Evolutionary conservation across 2,113 vertebrate species (phyloP).

Genomic region (Oncorhynchus tshawytscha): DNA sequence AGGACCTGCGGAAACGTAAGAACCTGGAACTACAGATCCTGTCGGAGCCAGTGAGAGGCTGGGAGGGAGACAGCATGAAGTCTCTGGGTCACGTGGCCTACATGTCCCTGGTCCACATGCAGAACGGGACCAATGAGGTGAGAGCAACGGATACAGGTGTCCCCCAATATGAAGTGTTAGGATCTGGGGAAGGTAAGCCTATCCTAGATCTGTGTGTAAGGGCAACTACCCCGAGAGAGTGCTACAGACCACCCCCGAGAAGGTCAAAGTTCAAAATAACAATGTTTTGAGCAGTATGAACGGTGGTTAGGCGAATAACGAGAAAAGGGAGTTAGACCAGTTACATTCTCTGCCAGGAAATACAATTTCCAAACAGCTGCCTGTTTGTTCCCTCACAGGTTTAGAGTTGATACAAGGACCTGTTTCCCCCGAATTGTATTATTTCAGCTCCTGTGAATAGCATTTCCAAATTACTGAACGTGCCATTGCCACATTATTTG

Average conservation of each 20-base stretch:
- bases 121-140: slow-evolving; percentile 85
- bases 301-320: no score
- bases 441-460: no score
- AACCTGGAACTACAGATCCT: slow-evolving; percentile 95
- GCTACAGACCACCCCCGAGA: neutral
- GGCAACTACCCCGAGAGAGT: neutral
- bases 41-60: slow-evolving; percentile 89
- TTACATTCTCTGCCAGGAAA: neutral
- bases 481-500: neutral
- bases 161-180: neutral
- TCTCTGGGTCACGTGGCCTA: slow-evolving; percentile 86
- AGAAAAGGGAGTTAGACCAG: neutral
- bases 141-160: slow-evolving; percentile 35
- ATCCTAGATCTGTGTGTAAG: neutral
- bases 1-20: slow-evolving; percentile 93
- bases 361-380: neutral
- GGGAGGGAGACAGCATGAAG: slow-evolving; percentile 96
- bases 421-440: neutral
- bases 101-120: slow-evolving; percentile 91
- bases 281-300: no score
- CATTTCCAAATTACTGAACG: no score
- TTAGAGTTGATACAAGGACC: neutral
- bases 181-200: neutral
- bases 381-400: neutral
- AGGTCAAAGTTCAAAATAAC: neutral